These are phyloP conservation scores for Oriolus oriolus DNA, from an alignment of 2,113 vertebrate genomes.

Conservation along the genomic window DNA sequence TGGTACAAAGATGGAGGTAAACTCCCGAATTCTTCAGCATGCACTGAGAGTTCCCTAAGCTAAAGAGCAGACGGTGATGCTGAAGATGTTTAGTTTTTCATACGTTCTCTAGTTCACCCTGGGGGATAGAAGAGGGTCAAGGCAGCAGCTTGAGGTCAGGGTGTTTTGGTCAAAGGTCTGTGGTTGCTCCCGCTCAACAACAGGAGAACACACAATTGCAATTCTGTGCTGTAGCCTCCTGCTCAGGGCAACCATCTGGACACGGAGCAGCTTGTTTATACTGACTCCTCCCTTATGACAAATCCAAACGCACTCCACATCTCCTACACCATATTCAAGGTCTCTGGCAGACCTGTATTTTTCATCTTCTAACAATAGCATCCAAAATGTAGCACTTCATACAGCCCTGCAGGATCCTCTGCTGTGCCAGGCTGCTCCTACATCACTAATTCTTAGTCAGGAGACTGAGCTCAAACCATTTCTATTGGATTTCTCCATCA, in stretches of 20 bases:
- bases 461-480: not conserved
- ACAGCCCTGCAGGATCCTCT: not conserved
- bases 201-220: not conserved
- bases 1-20: not conserved
- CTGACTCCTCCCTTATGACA: conserved; percentile 30
- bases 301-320: not conserved
- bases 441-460: not conserved
- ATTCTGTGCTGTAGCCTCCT: not conserved
- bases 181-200: not conserved
- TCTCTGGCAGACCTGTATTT: not conserved
- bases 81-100: not conserved
- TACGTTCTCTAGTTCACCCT: not conserved
- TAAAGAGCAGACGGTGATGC: accelerated
- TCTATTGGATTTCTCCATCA: not conserved
- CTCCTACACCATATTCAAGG: not conserved
- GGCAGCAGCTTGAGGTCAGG: conserved; percentile 21
- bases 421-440: not conserved
- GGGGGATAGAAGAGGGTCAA: not conserved
- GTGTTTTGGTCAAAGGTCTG: conserved; percentile 18
- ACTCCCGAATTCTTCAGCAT: not conserved
- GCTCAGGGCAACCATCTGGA: conserved; percentile 13
- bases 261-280: not conserved
- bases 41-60: accelerated
- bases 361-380: not conserved
- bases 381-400: not conserved